A percentile compares a stretch with the other conserved stretches of the same genome.
Evolutionary conservation across 2,113 vertebrate genomes (phyloP).

Genomic region (Anas platyrhynchos): DNA sequence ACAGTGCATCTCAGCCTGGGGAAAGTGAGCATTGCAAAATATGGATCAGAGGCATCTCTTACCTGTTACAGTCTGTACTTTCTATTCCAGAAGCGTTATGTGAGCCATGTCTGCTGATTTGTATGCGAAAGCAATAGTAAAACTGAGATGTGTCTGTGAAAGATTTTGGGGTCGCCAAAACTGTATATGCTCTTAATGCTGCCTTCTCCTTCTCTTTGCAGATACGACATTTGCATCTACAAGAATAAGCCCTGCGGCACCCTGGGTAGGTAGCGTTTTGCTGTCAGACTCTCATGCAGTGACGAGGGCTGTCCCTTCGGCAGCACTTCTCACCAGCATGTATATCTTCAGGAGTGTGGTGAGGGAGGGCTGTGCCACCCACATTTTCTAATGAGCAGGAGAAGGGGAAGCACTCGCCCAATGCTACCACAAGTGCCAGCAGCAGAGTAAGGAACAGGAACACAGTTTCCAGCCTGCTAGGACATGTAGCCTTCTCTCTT

Average conservation of each 20-base stretch:
- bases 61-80: fast-evolving
- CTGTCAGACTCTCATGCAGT: neutral
- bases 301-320: neutral
- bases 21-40: too few relatives aligned
- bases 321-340: neutral
- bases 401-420: neutral
- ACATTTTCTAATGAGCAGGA: neutral
- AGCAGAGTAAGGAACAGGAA: neutral
- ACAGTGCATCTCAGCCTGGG: neutral
- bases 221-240: constrained; percentile 99
- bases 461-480: neutral
- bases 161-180: fast-evolving
- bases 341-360: fast-evolving
- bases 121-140: fast-evolving
- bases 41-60: fast-evolving
- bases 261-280: constrained; percentile 79
- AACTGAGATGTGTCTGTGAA: neutral
- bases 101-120: fast-evolving
- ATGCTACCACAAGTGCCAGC: fast-evolving
- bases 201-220: constrained; percentile 58
- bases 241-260: constrained; percentile 99
- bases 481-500: neutral
- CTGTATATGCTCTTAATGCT: fast-evolving
- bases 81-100: neutral
- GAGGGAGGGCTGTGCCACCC: neutral